These are phyloP conservation scores for Cygnus buccinator DNA, from an alignment of 2,113 vertebrate genomes.

Conservation along the genomic window DNA sequence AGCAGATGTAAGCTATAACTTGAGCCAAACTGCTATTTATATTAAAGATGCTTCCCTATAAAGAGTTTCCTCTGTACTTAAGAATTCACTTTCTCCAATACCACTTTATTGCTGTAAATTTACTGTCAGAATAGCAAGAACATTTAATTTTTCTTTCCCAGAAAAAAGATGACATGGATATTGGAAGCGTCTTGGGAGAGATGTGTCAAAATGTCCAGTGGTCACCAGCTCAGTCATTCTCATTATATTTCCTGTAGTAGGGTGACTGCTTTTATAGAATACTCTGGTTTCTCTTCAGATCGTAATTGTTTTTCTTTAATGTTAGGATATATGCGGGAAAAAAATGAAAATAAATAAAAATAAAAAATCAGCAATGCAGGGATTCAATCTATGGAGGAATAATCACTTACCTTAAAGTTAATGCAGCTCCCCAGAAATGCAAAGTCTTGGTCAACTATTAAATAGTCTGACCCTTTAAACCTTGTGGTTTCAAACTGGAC, in stretches of 20 bases:
- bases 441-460: not conserved
- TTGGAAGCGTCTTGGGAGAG: not conserved
- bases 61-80: not conserved
- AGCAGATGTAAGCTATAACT: not conserved
- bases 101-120: not conserved
- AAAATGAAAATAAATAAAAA: not conserved
- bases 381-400: not conserved
- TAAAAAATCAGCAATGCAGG: not conserved
- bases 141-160: not conserved
- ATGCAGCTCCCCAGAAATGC: not conserved
- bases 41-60: not conserved
- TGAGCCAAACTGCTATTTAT: not conserved
- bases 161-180: accelerated
- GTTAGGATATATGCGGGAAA: too few species aligned
- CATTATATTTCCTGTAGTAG: not conserved
- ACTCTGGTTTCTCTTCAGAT: too few species aligned
- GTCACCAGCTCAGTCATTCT: not conserved
- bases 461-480: not conserved
- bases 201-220: not conserved
- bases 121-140: not conserved
- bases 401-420: not conserved
- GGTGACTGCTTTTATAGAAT: not conserved
- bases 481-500: not conserved
- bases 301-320: not conserved
- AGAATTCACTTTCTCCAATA: not conserved